phyloP scores from a whole-genome alignment of 64 coral and sea anemone species.

The Anthopleura sola region DNA sequence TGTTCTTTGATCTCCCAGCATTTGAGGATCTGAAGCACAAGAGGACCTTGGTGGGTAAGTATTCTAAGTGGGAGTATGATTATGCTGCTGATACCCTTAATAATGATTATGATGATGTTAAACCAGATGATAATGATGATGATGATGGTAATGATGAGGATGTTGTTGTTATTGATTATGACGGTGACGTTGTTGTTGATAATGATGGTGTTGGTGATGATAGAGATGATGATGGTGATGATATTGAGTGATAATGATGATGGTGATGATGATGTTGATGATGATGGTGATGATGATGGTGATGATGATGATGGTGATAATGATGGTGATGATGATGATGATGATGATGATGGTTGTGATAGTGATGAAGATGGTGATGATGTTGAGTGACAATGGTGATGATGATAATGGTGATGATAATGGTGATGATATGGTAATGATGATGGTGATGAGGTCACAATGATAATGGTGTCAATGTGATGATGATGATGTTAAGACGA shows the following conservation, averaged over 20 bases:
- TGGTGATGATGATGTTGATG: too few species aligned
- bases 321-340: too few species aligned
- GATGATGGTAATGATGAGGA: not conserved
- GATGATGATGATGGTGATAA: not conserved
- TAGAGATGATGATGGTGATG: not conserved
- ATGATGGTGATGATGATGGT: not conserved
- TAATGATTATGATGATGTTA: too few species aligned
- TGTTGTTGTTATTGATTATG: too few species aligned
- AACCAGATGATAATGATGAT: too few species aligned
- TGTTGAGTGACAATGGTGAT: too few species aligned
- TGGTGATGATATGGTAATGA: not conserved
- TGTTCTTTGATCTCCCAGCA: constrained; percentile 90
- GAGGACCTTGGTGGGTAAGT: not conserved
- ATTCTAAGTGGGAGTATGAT: too few species aligned
- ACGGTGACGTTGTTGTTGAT: too few species aligned
- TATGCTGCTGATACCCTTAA: too few species aligned
- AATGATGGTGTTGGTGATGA: too few species aligned
- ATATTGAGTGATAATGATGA: not conserved
- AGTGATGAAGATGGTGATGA: not conserved
- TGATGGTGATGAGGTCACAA: not conserved
- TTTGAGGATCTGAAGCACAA: constrained; percentile 68
- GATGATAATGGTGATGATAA: too few species aligned
- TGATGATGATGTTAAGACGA: not conserved
- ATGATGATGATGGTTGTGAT: not conserved
- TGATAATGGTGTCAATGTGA: not conserved